Conservation (phyloP, 2,797 vertebrate species). For the Protonibea diacanthus region DNA sequence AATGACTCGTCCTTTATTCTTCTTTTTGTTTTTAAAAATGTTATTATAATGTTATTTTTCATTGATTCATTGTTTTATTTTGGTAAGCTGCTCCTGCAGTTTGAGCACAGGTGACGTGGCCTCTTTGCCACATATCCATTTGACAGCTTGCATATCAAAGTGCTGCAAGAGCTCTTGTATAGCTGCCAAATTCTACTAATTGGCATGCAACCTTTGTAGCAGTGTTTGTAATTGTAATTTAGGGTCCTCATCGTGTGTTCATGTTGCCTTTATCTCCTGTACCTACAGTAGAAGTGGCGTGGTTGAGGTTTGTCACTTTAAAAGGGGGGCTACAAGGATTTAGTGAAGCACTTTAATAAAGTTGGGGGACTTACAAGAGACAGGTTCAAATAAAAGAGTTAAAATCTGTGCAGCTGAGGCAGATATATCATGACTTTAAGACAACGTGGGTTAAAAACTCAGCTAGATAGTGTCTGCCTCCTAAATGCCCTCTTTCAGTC, state of each 20-base stretch:
- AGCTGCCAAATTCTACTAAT: slow-evolving; percentile 27
- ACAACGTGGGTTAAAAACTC: neutral
- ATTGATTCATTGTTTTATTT: neutral
- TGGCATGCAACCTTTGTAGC: slow-evolving; percentile 22
- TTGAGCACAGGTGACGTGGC: neutral
- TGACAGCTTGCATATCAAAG: slow-evolving; percentile 38
- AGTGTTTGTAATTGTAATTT: slow-evolving; percentile 35
- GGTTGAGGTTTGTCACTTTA: neutral
- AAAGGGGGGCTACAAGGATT: neutral
- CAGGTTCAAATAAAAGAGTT: too few relatives aligned
- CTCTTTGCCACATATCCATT: slow-evolving; percentile 19
- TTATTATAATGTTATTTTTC: neutral
- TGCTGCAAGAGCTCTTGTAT: slow-evolving; percentile 19
- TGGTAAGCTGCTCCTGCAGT: slow-evolving; percentile 25
- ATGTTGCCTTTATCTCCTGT: neutral
- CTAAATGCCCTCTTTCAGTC: too few relatives aligned
- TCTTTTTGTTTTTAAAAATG: neutral
- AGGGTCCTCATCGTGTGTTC: neutral
- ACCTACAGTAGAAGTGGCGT: neutral
- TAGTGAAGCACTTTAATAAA: neutral
- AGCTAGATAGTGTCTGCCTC: neutral
- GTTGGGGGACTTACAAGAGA: neutral
- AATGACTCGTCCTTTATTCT: neutral
- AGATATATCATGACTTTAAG: too few relatives aligned
- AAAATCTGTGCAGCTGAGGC: neutral